Conservation (phyloP, 2,113 vertebrate species). For the Paramisgurnus dabryanus region DNA sequence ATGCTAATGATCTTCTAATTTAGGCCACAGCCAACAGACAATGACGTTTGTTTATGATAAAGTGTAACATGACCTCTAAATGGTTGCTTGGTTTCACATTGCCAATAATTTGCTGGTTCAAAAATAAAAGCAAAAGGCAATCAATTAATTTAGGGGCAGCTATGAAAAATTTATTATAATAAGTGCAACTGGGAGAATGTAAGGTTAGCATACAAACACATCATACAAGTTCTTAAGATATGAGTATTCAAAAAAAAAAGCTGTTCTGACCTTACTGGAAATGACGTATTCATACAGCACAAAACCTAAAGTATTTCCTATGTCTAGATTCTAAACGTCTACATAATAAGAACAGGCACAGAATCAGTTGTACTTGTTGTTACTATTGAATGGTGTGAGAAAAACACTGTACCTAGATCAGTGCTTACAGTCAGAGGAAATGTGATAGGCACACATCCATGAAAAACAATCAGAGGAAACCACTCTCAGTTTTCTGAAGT, state of each 20-base stretch:
- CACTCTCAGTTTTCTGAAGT: slow-evolving; percentile 59
- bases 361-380: neutral
- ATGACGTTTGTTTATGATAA: slow-evolving; percentile 4
- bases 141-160: too few species aligned
- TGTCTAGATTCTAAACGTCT: neutral
- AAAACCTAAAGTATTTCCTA: slow-evolving; percentile 20
- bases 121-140: neutral
- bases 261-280: neutral
- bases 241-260: neutral
- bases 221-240: neutral
- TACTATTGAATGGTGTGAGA: neutral
- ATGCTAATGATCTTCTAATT: neutral
- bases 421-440: slow-evolving; percentile 19
- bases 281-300: neutral
- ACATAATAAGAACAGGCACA: neutral
- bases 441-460: slow-evolving; percentile 43
- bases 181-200: too few species aligned
- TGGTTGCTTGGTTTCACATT: neutral
- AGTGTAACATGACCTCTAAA: slow-evolving; percentile 20
- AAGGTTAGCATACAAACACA: too few species aligned
- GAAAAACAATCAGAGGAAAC: slow-evolving; percentile 73
- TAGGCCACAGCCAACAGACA: neutral
- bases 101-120: neutral
- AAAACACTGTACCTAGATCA: neutral
- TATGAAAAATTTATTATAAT: too few species aligned